These are phyloP conservation scores for Girardia tigrina DNA, from an alignment of 2,888 invertebrate species.

Conservation along the genomic window DNA sequence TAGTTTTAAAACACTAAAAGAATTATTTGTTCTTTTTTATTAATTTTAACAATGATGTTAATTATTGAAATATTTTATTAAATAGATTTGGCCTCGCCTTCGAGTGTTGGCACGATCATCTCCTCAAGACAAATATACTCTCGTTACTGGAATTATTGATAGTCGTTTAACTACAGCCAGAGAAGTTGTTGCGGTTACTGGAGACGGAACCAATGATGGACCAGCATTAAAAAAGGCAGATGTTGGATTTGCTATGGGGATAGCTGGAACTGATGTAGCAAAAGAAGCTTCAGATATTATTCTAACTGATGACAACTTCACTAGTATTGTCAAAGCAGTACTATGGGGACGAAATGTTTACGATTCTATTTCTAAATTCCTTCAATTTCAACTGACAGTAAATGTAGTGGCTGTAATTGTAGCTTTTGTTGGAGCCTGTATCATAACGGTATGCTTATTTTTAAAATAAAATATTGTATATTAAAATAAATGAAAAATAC, in stretches of 20 bases:
- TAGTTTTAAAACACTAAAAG: too few species aligned
- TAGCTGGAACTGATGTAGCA: constrained; percentile 97
- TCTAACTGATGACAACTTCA: constrained; percentile 95
- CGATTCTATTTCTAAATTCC: constrained; percentile 96
- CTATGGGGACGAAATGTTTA: constrained; percentile 99
- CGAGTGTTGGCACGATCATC: constrained; percentile 89
- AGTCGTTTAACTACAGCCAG: constrained; percentile 72
- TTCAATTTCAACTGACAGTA: constrained; percentile 96
- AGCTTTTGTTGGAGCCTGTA: constrained; percentile 94
- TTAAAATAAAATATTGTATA: too few species aligned
- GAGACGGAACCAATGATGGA: constrained; percentile 94
- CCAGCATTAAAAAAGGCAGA: constrained; percentile 94
- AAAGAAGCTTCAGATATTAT: constrained; percentile 99
- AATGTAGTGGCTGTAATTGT: constrained; percentile 96
- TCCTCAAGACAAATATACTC: constrained; percentile 84
- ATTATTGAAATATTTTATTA: constrained; percentile 62
- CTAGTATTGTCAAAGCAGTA: constrained; percentile 94
- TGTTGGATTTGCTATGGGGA: constrained; percentile 98
- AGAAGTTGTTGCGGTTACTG: constrained; percentile 94
- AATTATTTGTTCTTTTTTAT: too few species aligned
- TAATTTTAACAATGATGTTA: too few species aligned
- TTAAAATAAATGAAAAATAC: too few species aligned
- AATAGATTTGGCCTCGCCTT: constrained; percentile 75
- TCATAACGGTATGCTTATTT: constrained; percentile 62
- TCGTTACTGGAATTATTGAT: constrained; percentile 96